phyloP scores from a whole-genome alignment of 2,797 vertebrate species.

The Cottoperca gobio region DNA sequence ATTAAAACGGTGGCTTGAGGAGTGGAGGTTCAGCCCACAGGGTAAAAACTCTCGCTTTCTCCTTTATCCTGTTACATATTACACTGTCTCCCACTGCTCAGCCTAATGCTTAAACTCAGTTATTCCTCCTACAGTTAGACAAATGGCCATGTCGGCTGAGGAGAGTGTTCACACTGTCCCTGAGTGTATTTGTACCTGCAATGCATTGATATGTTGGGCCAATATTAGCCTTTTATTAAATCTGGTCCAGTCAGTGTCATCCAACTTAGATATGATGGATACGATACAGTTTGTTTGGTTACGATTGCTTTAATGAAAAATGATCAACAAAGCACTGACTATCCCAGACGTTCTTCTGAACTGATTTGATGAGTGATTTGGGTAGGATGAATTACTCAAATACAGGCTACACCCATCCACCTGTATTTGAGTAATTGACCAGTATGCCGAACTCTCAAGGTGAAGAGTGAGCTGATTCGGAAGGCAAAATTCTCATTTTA shows the following conservation, averaged over 20 bases:
- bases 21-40: constrained; percentile 68
- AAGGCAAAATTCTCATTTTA: neutral
- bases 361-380: neutral
- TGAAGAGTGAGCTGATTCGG: neutral
- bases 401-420: neutral
- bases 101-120: constrained; percentile 79
- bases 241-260: constrained; percentile 37
- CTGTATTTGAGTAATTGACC: too few relatives aligned
- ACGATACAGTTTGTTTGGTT: constrained; percentile 24
- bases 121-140: constrained; percentile 71
- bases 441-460: neutral
- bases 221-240: constrained; percentile 62
- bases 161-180: constrained; percentile 50
- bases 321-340: constrained; percentile 4
- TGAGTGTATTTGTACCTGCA: constrained; percentile 23
- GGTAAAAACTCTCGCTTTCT: constrained; percentile 60
- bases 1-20: constrained; percentile 77
- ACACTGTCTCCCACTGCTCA: constrained; percentile 73
- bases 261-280: constrained; percentile 44
- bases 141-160: constrained; percentile 47
- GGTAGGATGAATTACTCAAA: neutral
- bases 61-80: constrained; percentile 79
- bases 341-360: neutral
- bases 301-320: constrained; percentile 36
- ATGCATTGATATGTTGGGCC: constrained; percentile 35